Evolutionary conservation across 2,888 invertebrate species (phyloP).

Genomic region (Andrena bucephala): DNA sequence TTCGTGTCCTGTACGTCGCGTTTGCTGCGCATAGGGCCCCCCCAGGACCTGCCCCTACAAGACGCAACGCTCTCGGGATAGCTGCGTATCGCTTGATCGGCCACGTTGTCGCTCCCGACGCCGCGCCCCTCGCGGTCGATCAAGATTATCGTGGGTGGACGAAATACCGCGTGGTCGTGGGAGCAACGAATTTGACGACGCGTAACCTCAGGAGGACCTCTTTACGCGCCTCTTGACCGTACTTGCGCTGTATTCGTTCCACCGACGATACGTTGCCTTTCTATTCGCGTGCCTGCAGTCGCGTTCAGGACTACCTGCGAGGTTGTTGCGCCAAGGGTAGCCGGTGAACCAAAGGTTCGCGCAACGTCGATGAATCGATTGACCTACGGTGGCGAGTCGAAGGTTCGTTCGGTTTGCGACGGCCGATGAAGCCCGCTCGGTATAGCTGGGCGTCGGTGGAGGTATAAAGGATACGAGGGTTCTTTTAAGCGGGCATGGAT

Average conservation of each 20-base stretch:
- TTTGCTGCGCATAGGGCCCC: no score
- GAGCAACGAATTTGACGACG: background rate
- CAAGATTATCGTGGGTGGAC: background rate
- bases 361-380: constrained; percentile 61
- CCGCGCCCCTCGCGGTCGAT: background rate
- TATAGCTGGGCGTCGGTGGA: constrained; percentile 23
- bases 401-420: constrained; percentile 41
- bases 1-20: no score
- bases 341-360: constrained; percentile 43
- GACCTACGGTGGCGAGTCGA: background rate
- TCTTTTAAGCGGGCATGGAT: constrained; percentile 42
- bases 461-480: constrained; percentile 19
- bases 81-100: no score
- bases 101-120: no score
- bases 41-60: no score
- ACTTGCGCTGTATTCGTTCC: constrained; percentile 14
- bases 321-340: constrained; percentile 63
- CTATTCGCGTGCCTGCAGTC: constrained; percentile 25
- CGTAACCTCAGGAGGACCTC: background rate
- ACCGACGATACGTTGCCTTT: background rate
- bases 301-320: constrained; percentile 6
- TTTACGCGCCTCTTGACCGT: background rate
- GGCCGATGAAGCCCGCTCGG: constrained; percentile 13
- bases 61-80: no score
- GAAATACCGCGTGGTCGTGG: no score